A percentile compares a stretch with the other conserved stretches of the same genome.
These are phyloP conservation scores for Amaurobius ferox DNA, from an alignment of 2,888 invertebrate genomes.

Conservation along the genomic window DNA sequence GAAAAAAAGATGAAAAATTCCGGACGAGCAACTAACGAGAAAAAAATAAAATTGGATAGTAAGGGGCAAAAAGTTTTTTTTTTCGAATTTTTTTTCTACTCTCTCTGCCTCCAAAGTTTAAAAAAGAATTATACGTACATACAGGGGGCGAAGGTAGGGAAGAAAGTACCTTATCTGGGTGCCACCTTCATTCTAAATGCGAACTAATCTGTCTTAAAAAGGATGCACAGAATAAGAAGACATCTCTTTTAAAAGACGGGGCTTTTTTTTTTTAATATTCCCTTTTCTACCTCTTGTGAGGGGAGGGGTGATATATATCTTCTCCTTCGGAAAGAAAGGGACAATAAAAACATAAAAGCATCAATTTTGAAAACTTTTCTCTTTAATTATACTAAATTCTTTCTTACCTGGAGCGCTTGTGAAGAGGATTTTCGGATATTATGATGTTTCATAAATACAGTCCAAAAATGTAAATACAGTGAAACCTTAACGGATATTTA, in stretches of 20 bases:
- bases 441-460: no score
- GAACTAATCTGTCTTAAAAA: slow-evolving; percentile 72
- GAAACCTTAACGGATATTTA: no score
- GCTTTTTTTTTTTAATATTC: slow-evolving; percentile 23
- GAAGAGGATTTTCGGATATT: no score
- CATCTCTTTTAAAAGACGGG: slow-evolving; percentile 45
- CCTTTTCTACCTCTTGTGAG: slow-evolving; percentile 28
- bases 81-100: slow-evolving; percentile 27
- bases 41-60: slow-evolving; percentile 48
- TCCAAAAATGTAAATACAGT: no score
- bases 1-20: slow-evolving; percentile 19
- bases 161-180: slow-evolving; percentile 65
- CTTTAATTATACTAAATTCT: neutral
- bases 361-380: slow-evolving; percentile 9
- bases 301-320: no score
- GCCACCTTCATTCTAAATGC: slow-evolving; percentile 67
- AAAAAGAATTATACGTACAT: slow-evolving; percentile 59
- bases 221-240: slow-evolving; percentile 46
- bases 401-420: no score
- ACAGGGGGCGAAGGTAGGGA: slow-evolving; percentile 32
- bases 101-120: slow-evolving; percentile 35
- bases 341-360: slow-evolving; percentile 12
- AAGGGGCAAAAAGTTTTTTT: slow-evolving; percentile 23
- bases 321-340: slow-evolving; percentile 9
- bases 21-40: slow-evolving; percentile 64